Evolutionary conservation across 2,113 vertebrate genomes (phyloP), one percentile per base, ranked within the genome.

Genomic region (Chaetops frenatus): DNA sequence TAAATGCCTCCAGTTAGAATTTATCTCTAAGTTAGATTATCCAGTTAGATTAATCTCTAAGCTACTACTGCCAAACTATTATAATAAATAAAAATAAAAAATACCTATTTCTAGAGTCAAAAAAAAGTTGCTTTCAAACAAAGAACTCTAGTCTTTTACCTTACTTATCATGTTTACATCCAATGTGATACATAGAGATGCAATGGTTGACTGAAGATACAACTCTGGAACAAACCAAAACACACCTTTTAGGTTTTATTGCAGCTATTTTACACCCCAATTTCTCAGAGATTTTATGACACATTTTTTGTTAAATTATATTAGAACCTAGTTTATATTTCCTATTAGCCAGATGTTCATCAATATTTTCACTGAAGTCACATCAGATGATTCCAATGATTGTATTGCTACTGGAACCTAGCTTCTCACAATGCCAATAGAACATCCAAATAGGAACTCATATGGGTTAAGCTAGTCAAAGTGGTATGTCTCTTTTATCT

Each of bases 401-500:
- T 36, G 3, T 9, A 25, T 80, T 76, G 25, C 36, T 67, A 45
- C 19, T 72, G n/a, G 15, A 87, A 72, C 14, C 15, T 57, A 67
- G 35, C 11, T 82, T 88, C 20, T 76, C 14, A 36, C 19, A 58
- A 38, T 31, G 29, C 2, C 58, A 61, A 12, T 24, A 80, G 6
- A 9, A 56, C 3, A 8, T 56, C 6, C 80, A 38, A 33, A 54
- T 29, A 72, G 22, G 18, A 90, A 42, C 4, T 45, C 15, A 42
- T 6, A 53, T 6, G 5, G 7, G 1, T 7, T 61, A 74, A 40
- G 9, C 12, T 74, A 50, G 62, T 36, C 47, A 81, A 90, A 79
- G 74, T 24, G 1, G 1, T 2, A 24, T 8, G 2, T 19, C 5
- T 51, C 11, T 74, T 51, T 25, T 31, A 25, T 18, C 1, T 22